Evolutionary conservation across 2,888 invertebrate genomes (phyloP), one percentile per base, ranked within the genome.

Genomic region (Candidula unifasciata): DNA sequence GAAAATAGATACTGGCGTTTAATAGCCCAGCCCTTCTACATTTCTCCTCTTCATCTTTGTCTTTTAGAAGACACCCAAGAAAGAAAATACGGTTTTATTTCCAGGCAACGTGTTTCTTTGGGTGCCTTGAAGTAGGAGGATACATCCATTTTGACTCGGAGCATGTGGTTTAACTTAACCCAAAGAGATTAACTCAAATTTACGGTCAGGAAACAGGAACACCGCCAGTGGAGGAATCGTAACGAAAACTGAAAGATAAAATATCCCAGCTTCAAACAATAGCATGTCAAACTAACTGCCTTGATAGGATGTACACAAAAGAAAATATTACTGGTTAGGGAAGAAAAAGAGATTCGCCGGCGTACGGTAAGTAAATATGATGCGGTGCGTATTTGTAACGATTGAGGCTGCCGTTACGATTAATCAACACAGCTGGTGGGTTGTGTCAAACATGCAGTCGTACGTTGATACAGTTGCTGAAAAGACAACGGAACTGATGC

Each of bases 1-100:
- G 68, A 64, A 68, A 79, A 79, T 79, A 64, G 68, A 79, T 68
- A 66, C 68, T 52, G 79, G 79, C 79, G 66, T 79, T 79, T 79
- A 64, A 79, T 79, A 37, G n/a, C 33, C 68, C 18, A 44, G 66
- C 27, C 27, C 66, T 27, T 18, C 79, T 30, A 68, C 37, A 79
- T 79, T 79, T 66, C 64, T 66, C 66, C 79, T 44, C 68, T 79
- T 79, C 68, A 68, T 68, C 79, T 79, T 54, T 74, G 18, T 35
- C 52, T 74, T 54, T 52, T 27, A 24, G n/a, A 74, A 54, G 74
- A 74, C 44, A 27, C 33, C 21, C 27, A n/a, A 54, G 52, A 54
- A 44, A 74, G 54, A 54, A 54, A 74, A 54, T 74, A 74, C 30
- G 35, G 52, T 74, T 74, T 54, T 74, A 52, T 74, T 52, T 74